Evolutionary conservation across 2,888 invertebrate genomes (phyloP), one percentile per base, ranked within the genome.

Genomic region (Euplexia lucipara): DNA sequence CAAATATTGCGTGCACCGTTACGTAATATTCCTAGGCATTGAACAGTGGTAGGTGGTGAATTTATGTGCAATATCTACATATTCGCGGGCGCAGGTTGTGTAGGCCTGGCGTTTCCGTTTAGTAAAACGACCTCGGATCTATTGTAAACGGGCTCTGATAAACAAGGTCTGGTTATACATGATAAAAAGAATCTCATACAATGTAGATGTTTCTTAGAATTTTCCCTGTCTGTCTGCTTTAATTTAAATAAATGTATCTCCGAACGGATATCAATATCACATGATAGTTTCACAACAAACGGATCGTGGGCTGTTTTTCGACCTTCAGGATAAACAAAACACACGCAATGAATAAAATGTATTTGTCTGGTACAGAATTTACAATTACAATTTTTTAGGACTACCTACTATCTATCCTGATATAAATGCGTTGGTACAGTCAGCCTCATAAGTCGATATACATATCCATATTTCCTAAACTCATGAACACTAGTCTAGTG

Each of bases 21-120:
- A 41, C 39, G 7, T 35, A 59, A 70, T n/a, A 60, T 9, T 54
- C 44, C 26, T 48, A 37, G 14, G 39, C 58, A 53, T 22, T 26
- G n/a, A 34, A n/a, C n/a, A n/a, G n/a, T 57, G 47, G 68, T 75
- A 65, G 71, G 74, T 22, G 67, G 63, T 48, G 7, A 54, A 70
- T 75, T 70, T 70, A 81, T 69, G 74, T 44, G 51, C 20, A 59
- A 51, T 48, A 69, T 58, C 41, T 70, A 70, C 67, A 63, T 53
- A 56, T 76, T 82, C 80, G 85, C 82, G 79, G 83, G 85, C 81
- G 84, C 83, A 69, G 71, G 68, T 70, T 81, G 86, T 81, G 88
- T 88, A 85, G 88, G 88, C 57, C 77, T 81, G 86, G 85, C 78
- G 88, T 88, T 88, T 88, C 88, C 86, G 86, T 80, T 86, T 65